phyloP scores from a whole-genome alignment of 2,888 invertebrate species.

The Hybos culiciformis region DNA sequence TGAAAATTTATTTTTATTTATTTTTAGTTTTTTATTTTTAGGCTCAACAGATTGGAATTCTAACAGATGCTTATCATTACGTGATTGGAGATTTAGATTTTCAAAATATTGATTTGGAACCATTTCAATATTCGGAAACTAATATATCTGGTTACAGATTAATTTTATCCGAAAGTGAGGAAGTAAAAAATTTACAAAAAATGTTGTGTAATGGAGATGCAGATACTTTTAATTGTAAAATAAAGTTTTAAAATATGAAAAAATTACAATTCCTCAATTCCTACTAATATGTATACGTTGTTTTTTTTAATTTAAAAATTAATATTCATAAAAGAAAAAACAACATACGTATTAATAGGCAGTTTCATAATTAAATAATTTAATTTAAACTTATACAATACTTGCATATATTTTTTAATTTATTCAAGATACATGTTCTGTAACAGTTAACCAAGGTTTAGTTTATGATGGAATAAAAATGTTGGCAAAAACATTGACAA shows the following conservation, averaged over 20 bases:
- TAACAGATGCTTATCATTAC: constrained; percentile 82
- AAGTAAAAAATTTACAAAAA: constrained; percentile 33
- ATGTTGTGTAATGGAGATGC: constrained; percentile 24
- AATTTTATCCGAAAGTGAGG: constrained; percentile 44
- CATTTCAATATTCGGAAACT: constrained; percentile 64
- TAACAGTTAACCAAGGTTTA: constrained; percentile 56
- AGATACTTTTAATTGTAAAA: no score
- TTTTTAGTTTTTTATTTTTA: constrained; percentile 34
- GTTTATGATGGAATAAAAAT: constrained; percentile 72
- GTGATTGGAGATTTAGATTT: constrained; percentile 70
- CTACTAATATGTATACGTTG: background rate
- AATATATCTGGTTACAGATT: constrained; percentile 66
- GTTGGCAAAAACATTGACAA: constrained; percentile 61
- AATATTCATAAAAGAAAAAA: constrained; percentile 12
- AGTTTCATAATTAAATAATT: no score
- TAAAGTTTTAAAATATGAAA: background rate
- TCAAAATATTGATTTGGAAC: constrained; percentile 46
- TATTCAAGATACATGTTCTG: constrained; percentile 22
- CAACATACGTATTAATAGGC: no score
- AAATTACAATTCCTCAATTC: background rate
- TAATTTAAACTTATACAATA: no score
- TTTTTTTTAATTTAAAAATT: constrained; percentile 7
- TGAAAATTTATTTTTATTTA: constrained; percentile 4
- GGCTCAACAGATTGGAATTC: constrained; percentile 91
- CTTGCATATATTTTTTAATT: no score